Conservation (phyloP, 64 coral and sea anemone species). For the Porites australiensis region DNA sequence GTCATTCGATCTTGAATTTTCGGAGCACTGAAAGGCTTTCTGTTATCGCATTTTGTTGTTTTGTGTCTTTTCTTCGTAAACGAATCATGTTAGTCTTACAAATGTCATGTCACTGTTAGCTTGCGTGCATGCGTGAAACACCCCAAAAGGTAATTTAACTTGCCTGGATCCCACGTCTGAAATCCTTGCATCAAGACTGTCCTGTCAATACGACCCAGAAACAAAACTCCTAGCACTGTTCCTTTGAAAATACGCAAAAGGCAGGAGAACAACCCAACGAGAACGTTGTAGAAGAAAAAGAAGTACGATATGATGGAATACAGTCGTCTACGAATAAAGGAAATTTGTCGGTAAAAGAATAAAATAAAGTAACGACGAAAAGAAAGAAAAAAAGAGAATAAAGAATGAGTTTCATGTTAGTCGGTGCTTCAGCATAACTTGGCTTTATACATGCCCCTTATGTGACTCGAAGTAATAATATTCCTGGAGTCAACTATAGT, state of each 20-base stretch:
- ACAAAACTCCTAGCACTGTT: conserved; percentile 57
- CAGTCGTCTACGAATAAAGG: conserved; percentile 26
- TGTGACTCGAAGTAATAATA: too few relatives aligned
- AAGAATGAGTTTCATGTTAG: not conserved
- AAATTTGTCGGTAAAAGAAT: not conserved
- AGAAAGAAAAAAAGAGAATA: not conserved
- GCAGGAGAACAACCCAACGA: conserved; percentile 71
- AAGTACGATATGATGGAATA: conserved; percentile 76
- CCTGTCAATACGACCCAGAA: conserved; percentile 62
- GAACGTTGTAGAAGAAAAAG: conserved; percentile 86
- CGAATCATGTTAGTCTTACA: too few relatives aligned
- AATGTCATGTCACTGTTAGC: not conserved
- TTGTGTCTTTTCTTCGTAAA: too few relatives aligned
- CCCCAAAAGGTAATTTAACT: too few relatives aligned
- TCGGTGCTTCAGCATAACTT: too few relatives aligned
- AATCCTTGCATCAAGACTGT: conserved; percentile 69
- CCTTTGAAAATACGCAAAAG: conserved; percentile 48
- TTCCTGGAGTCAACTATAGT: too few relatives aligned
- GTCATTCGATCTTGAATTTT: too few relatives aligned
- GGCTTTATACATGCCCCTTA: too few relatives aligned
- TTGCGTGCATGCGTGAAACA: too few relatives aligned
- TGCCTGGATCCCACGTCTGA: conserved; percentile 51
- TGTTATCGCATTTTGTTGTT: too few relatives aligned
- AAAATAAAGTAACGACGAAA: not conserved
- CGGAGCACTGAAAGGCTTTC: too few relatives aligned